These are phyloP conservation scores for Ophion ventricosus DNA, from an alignment of 2,888 invertebrate species.

Conservation along the genomic window DNA sequence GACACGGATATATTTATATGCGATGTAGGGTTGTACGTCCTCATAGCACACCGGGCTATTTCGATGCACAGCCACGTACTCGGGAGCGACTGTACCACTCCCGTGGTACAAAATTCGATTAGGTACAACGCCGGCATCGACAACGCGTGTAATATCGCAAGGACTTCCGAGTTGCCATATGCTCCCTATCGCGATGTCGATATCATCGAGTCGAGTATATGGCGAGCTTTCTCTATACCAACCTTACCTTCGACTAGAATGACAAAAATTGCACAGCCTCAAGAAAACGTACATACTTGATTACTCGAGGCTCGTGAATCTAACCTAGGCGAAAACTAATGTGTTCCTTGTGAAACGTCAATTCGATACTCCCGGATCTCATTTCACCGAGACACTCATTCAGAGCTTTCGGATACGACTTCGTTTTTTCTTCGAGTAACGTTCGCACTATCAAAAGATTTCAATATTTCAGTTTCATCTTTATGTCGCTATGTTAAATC, in stretches of 20 bases:
- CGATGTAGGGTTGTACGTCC: slow-evolving; percentile 3
- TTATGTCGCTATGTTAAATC: no score
- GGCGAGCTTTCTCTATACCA: not conserved
- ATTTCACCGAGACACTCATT: not conserved
- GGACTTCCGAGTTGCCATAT: slow-evolving; percentile 33
- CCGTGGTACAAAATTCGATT: slow-evolving; percentile 33
- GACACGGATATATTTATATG: not conserved
- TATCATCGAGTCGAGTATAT: not conserved
- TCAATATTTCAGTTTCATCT: no score
- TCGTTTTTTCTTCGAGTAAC: no score
- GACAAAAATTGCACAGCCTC: not conserved
- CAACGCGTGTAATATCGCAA: slow-evolving; percentile 17
- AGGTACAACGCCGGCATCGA: slow-evolving; percentile 38
- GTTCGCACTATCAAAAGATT: no score
- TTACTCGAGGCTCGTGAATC: not conserved
- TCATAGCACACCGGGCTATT: not conserved
- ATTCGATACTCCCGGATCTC: no score
- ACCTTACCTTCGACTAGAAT: not conserved
- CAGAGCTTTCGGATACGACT: not conserved
- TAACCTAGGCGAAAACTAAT: not conserved
- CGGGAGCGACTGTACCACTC: not conserved
- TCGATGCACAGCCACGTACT: not conserved
- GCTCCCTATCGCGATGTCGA: not conserved
- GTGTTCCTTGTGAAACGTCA: no score
- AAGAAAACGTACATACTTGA: not conserved